Evolutionary conservation across 2,888 invertebrate species (phyloP).

Genomic region (Caenorhabditis sp.): DNA sequence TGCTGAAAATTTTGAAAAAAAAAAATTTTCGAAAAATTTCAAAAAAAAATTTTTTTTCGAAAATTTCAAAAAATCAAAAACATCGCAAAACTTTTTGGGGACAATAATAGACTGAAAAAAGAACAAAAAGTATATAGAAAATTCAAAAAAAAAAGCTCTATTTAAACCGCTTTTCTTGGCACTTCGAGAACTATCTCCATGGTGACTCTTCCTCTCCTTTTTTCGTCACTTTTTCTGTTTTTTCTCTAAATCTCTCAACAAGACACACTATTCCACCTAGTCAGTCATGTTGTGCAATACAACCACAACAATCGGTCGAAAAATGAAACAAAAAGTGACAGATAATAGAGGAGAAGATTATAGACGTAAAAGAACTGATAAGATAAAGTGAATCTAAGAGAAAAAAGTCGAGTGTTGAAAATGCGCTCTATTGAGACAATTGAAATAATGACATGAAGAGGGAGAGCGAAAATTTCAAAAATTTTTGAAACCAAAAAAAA

Average conservation of each 20-base stretch:
- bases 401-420: neutral
- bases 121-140: too few species aligned
- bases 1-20: neutral
- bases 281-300: slow-evolving; percentile 1
- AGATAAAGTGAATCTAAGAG: neutral
- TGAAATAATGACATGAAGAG: too few species aligned
- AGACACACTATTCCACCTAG: neutral
- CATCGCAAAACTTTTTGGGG: neutral
- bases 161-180: neutral
- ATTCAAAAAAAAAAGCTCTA: neutral
- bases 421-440: neutral
- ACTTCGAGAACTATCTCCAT: neutral
- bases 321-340: neutral
- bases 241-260: neutral
- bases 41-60: neutral
- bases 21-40: neutral
- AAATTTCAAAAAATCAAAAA: neutral
- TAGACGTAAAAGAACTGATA: neutral
- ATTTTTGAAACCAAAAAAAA: too few species aligned
- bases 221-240: too few species aligned
- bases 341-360: too few species aligned
- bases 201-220: neutral
- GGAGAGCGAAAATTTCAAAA: too few species aligned
- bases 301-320: neutral
- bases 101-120: neutral